Conservation (phyloP, 2,113 vertebrate genomes). For the Petromus typicus region DNA sequence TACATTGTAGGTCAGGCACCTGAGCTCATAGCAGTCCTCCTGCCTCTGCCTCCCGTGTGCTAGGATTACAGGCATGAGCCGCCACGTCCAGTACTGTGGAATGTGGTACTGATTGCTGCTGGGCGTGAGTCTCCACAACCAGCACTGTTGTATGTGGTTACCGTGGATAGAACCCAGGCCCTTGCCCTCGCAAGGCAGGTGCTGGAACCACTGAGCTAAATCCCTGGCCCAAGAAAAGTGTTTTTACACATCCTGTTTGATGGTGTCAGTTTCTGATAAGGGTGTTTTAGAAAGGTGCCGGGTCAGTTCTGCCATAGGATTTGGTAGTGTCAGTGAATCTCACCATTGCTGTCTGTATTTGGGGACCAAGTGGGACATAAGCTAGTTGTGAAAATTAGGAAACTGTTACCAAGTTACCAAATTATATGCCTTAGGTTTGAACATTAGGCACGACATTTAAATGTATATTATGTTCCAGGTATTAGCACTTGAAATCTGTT, state of each 20-base stretch:
- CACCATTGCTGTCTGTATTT: not conserved
- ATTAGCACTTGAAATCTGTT: slow-evolving; percentile 35
- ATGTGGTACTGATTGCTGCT: too few relatives aligned
- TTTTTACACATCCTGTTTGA: not conserved
- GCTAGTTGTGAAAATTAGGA: slow-evolving; percentile 29
- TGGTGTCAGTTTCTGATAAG: not conserved
- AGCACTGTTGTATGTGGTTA: too few relatives aligned
- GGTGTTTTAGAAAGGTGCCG: not conserved
- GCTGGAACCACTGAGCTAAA: too few relatives aligned
- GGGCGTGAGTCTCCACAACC: too few relatives aligned
- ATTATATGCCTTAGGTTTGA: slow-evolving; percentile 16
- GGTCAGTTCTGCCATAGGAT: not conserved
- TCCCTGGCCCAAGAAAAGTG: too few relatives aligned
- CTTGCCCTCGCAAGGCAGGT: too few relatives aligned
- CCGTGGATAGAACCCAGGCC: too few relatives aligned
- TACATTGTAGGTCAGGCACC: too few relatives aligned
- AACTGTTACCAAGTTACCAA: slow-evolving; percentile 6
- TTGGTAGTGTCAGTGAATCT: slow-evolving; percentile 7
- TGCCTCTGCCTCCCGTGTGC: too few relatives aligned
- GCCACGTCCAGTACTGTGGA: too few relatives aligned
- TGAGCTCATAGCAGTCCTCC: too few relatives aligned
- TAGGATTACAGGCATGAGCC: too few relatives aligned
- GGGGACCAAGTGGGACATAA: not conserved
- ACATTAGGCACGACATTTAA: not conserved
- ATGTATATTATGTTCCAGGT: not conserved